Base-by-base conservation (phyloP, 2,797 vertebrate species). In the Brachyrhaphis roseni region DNA sequence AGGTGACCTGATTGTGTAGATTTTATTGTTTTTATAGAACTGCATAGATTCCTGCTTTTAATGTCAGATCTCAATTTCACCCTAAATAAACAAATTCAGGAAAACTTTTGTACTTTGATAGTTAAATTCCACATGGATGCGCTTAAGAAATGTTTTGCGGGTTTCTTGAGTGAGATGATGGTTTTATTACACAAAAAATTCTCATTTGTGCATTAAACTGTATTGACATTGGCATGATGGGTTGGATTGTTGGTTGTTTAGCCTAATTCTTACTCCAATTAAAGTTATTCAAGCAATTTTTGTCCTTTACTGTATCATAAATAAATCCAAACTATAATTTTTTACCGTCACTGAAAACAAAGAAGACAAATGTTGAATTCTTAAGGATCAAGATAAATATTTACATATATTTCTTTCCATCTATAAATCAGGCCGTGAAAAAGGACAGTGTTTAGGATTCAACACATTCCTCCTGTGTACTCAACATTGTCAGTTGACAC, bases 391-490 rank as follows among this genome's bases (percentile, higher is more conserved):
- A 55, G 70, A 83, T 31, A 73, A 39, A 81, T 53, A 1, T 8
- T 34, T 59, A 74, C 66, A 74, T 74, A 26, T 0, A 64, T 81
- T 34, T 80, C 39, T 79, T 81, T 75, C 43, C 10, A n/a, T 68
- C 72, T 68, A 72, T 76, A 62, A 82, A 80, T 77, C 59, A 4
- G 74, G 20, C 71, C 73, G 64, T 83, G 78, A 86, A 82, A 75
- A 82, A 91, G 77, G 82, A 53, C 84, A 26, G 23, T 88, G 86
- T 92, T 88, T 86, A 76, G 75, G 34, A 91, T 82, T 84, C 85
- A 82, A 71, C 84, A 79, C 85, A 57, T 71, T 79, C 64, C 81
- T 74, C 47, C 79, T 91, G 86, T 82, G 75, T 76, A 87, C 85
- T 84, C 83, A 28, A 80, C 81, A 79, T 85, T 45, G 75, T 41